phyloP scores from a whole-genome alignment of 2,797 vertebrate genomes.

The Myotis vivesi region DNA sequence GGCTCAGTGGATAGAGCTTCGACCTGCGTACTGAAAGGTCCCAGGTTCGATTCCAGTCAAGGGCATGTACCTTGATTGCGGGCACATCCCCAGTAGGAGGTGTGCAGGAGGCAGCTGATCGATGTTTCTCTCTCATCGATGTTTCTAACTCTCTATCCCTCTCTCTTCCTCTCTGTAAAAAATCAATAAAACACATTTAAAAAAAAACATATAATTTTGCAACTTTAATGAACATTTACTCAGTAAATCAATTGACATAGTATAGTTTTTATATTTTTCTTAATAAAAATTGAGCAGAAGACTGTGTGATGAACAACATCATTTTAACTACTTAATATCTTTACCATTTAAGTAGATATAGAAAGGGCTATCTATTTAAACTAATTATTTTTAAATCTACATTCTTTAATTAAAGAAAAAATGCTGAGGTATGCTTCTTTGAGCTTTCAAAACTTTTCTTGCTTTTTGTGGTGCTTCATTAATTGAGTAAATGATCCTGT shows the following conservation, averaged over 20 bases:
- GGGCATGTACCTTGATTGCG: too few species aligned
- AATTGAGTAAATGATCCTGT: background rate
- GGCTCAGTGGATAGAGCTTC: too few species aligned
- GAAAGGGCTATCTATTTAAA: background rate
- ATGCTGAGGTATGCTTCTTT: background rate
- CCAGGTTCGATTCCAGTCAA: too few species aligned
- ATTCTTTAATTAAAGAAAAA: constrained; percentile 23
- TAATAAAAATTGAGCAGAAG: constrained; percentile 39
- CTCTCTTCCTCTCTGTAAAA: too few species aligned
- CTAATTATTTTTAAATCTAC: constrained; percentile 30
- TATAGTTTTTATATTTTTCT: background rate
- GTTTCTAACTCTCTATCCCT: too few species aligned
- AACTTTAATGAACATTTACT: background rate
- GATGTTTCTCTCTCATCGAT: too few species aligned
- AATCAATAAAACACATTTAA: too few species aligned
- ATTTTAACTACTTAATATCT: background rate
- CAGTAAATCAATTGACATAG: background rate
- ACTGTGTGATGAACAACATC: background rate
- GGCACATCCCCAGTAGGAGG: too few species aligned
- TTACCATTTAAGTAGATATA: background rate
- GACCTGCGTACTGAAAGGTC: too few species aligned
- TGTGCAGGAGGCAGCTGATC: too few species aligned
- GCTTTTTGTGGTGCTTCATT: background rate
- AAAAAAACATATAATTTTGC: background rate
- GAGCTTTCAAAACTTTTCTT: constrained; percentile 2